Conservation (phyloP, 2,888 invertebrate species). For the Eristalis arbustorum region DNA sequence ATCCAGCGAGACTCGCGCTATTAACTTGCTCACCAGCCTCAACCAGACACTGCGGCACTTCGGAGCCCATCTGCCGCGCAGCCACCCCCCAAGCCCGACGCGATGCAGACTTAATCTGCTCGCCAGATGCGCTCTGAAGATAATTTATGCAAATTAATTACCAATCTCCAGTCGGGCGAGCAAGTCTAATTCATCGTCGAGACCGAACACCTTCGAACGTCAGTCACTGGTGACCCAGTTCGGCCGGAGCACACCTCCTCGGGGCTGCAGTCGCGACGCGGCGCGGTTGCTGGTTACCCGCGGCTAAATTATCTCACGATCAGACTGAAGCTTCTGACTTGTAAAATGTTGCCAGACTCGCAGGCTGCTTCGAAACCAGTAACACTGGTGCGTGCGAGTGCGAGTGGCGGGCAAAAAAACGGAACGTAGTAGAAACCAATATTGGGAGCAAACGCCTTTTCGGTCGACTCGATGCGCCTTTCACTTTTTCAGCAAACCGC, state of each 20-base stretch:
- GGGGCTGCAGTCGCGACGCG: slow-evolving; percentile 4
- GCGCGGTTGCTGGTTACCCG: slow-evolving; percentile 14
- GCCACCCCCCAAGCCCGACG: neutral
- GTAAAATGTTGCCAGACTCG: slow-evolving; percentile 22
- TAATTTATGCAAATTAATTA: slow-evolving; percentile 50
- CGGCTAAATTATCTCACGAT: slow-evolving; percentile 66
- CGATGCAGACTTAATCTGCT: neutral
- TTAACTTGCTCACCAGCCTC: slow-evolving; percentile 16
- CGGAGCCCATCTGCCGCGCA: neutral
- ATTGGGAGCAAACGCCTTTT: slow-evolving; percentile 53
- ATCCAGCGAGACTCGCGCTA: neutral
- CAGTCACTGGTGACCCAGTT: slow-evolving; percentile 64
- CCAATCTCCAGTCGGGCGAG: slow-evolving; percentile 26
- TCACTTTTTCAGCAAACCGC: slow-evolving; percentile 56
- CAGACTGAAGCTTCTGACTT: slow-evolving; percentile 50
- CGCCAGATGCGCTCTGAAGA: neutral
- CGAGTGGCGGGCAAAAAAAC: neutral
- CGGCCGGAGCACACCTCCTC: slow-evolving; percentile 5
- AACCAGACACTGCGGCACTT: slow-evolving; percentile 15
- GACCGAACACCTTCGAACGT: slow-evolving; percentile 25
- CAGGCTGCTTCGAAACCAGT: slow-evolving; percentile 40
- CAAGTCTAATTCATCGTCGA: slow-evolving; percentile 33
- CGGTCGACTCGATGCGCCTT: slow-evolving; percentile 37
- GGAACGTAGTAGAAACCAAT: neutral
- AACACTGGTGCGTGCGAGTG: slow-evolving; percentile 28